Base-by-base conservation (phyloP, 2,113 vertebrate genomes). In the Elachura formosa region DNA sequence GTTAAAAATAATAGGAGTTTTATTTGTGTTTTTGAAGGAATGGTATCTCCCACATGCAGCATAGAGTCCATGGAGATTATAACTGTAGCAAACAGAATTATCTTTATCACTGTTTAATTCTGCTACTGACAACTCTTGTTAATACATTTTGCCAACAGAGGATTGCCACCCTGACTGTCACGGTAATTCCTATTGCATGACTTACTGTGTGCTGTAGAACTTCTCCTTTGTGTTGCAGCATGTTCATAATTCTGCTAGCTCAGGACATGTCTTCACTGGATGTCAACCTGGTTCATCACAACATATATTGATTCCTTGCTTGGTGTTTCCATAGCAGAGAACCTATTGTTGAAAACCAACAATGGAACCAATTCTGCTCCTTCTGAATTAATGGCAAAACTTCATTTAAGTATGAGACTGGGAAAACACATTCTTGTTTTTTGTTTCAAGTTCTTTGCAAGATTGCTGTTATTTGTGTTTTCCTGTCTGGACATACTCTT, bases 151-250 rank as follows among this genome's bases (percentile, higher is more conserved):
- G 84, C 96, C 98, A 96, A 98, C 99, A 99, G 99, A 99, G 99
- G 98, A 99, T 99, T 97, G 99, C 99, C 96, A 99, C 99, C 97
- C 98, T 99, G 97, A 99, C 99, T 97, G 99, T 99, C 87, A 99
- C 98, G 99, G 99, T 99, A 99, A 99, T 97, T 97, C 93, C 72
- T 68, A 14, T 67, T 96, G 98, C 98, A 98, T 98, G 98, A 82
- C 86, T 92, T 97, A 4, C 36, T 94, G 77, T 94, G 83, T 8
- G 34, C 81, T 93, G 74, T 97, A 78, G 59, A 78, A 75, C 51
- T 92, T 91, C 85, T 92, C 16, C 54, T 84, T 72, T 36, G 38
- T 96, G 59, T 59, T 54, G 33, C 59, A 97, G 96, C 95, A 96
- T 96, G 96, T 78, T 91, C 33, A 41, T 90, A 77, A 73, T 75